Base-by-base conservation (phyloP, 2,888 invertebrate genomes). In the Scaptomyza tumidula region DNA sequence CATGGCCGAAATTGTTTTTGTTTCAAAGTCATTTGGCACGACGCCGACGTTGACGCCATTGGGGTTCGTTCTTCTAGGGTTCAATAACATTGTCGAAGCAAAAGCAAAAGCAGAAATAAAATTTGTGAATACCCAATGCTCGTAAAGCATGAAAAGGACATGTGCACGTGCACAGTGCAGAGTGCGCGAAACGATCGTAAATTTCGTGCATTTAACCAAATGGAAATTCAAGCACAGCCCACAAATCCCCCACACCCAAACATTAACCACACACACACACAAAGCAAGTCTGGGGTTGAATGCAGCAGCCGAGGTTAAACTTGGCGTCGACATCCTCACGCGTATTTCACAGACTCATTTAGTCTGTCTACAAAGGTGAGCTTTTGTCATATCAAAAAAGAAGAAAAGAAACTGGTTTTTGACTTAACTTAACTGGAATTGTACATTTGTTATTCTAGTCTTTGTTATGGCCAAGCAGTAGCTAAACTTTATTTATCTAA, bases 81-180 rank as follows among this genome's bases (percentile, higher is more conserved):
- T 83, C 83, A 88, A 83, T 83, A 83, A 57, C 82, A 86, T 56
- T 46, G 55, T 44, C 24, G 59, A 53, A 57, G 37, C 37, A 58
- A 64, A 33, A 58, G 53, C 19, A 19, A 56, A 39, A 39, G 31
- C 27, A 27, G 27, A 2, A 33, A 33, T 2, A 16, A 61, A 66
- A 53, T 63, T 70, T 49, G 29, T 31, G 62, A 53, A 54, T 54
- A 49, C 59, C 67, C 49, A 55, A 37, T 13, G 72, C 63, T 86
- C 86, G 75, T 85, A 84, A 86, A 78, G 61, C 50, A 79, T 62
- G 58, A 52, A 74, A 80, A 79, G 86, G 67, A 73, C 80, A 69
- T 82, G 60, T 71, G 83, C 88, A 83, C 88, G 88, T 88, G 86
- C 86, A 68, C 41, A 19, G 19, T 19, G 19, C n/a, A n/a, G n/a